These are phyloP conservation scores for Cantharis lateralis DNA, from an alignment of 2,888 invertebrate genomes.

Conservation along the genomic window DNA sequence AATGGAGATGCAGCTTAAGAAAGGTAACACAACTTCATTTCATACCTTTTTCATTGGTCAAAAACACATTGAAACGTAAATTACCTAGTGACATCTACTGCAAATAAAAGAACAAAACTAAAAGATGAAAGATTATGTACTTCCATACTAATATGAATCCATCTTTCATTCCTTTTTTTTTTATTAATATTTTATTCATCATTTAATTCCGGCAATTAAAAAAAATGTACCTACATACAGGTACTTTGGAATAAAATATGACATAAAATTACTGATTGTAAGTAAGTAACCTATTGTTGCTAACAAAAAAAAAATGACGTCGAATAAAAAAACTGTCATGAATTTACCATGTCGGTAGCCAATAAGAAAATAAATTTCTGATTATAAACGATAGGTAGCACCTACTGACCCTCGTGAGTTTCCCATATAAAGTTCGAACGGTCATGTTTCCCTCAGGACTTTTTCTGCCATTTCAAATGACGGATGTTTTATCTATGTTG, in stretches of 20 bases:
- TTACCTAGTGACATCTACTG: no score
- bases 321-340: constrained; percentile 1
- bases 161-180: no score
- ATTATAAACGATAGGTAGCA: constrained; percentile 13
- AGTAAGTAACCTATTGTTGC: not conserved
- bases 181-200: no score
- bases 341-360: constrained; percentile 5
- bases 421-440: constrained; percentile 16
- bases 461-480: constrained; percentile 17
- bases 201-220: not conserved
- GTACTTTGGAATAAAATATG: not conserved
- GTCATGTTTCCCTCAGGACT: constrained; percentile 15
- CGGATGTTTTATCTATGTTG: constrained; percentile 12
- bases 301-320: not conserved
- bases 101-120: no score
- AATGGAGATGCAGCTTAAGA: no score
- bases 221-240: not conserved
- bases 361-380: constrained; percentile 18
- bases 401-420: constrained; percentile 7
- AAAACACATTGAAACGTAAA: no score
- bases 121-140: no score
- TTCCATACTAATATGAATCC: no score
- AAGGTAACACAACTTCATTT: no score
- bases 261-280: not conserved
- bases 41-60: no score